A percentile compares a stretch with the other conserved stretches of the same genome.
Evolutionary conservation across 2,797 vertebrate species (phyloP).

Genomic region (Esox masquinongy): DNA sequence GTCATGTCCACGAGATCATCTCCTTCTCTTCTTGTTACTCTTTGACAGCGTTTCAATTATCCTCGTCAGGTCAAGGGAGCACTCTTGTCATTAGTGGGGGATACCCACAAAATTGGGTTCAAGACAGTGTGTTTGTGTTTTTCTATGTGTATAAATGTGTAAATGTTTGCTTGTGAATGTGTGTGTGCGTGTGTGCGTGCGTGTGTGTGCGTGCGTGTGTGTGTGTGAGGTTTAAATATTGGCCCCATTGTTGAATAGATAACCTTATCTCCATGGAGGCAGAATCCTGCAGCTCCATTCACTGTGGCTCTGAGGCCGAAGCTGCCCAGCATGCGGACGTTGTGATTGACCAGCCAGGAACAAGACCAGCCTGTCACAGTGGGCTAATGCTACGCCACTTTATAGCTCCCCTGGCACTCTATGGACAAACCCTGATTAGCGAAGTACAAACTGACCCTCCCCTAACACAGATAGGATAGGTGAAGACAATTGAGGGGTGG

Average conservation of each 20-base stretch:
- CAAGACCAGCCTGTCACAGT: conserved; percentile 68
- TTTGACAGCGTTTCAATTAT: not conserved
- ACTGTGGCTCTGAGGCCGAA: conserved; percentile 57
- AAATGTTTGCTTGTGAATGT: conserved; percentile 37
- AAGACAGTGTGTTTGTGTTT: not conserved
- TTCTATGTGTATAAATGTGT: conserved; percentile 7
- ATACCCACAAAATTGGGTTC: too few relatives aligned
- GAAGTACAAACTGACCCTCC: conserved; percentile 53
- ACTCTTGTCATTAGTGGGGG: too few relatives aligned
- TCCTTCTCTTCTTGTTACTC: not conserved
- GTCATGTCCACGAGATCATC: not conserved
- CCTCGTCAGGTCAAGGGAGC: not conserved
- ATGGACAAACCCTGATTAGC: conserved; percentile 78
- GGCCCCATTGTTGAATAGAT: conserved; percentile 71
- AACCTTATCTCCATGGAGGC: conserved; percentile 81
- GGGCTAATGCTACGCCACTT: conserved; percentile 60
- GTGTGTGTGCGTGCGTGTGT: conserved; percentile 60
- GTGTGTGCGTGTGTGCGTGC: conserved; percentile 49
- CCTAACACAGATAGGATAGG: conserved; percentile 28
- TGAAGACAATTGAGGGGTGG: conserved; percentile 5
- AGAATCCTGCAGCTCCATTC: conserved; percentile 73
- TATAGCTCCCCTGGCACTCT: conserved; percentile 69
- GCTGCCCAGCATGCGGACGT: conserved; percentile 72
- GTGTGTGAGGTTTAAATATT: conserved; percentile 62
- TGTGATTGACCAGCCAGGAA: conserved; percentile 66